Percentiles rank a stretch among this genome's conserved stretches.
These are phyloP conservation scores for Cacoxenus indagator DNA, from an alignment of 2,888 invertebrate genomes.

Conservation along the genomic window DNA sequence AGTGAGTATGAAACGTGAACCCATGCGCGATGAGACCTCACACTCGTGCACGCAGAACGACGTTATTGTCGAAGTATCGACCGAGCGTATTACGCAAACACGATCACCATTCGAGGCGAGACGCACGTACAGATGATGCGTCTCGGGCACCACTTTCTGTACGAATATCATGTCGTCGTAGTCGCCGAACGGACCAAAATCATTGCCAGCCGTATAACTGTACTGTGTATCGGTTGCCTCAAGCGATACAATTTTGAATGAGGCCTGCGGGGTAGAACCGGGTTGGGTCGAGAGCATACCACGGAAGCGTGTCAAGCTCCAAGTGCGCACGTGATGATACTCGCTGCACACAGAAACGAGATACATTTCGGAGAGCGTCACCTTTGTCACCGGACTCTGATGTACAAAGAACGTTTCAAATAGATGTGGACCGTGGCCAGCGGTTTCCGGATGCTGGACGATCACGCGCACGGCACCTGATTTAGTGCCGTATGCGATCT, in stretches of 20 bases:
- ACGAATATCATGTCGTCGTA: slow-evolving; percentile 97
- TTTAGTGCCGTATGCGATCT: slow-evolving; percentile 98
- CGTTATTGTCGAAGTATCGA: slow-evolving; percentile 93
- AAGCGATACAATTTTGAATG: slow-evolving; percentile 81
- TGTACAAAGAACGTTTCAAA: slow-evolving; percentile 99
- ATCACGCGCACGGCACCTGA: slow-evolving; percentile 97
- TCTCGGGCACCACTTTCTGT: slow-evolving; percentile 97
- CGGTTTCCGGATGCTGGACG: slow-evolving; percentile 98
- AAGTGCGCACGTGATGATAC: slow-evolving; percentile 97
- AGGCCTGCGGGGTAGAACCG: slow-evolving; percentile 96
- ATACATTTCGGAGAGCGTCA: slow-evolving; percentile 92
- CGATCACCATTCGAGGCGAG: slow-evolving; percentile 96
- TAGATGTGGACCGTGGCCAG: slow-evolving; percentile 97
- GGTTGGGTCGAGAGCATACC: slow-evolving; percentile 99
- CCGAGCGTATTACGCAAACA: slow-evolving; percentile 94
- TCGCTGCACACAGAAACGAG: slow-evolving; percentile 96
- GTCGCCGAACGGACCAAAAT: slow-evolving; percentile 94
- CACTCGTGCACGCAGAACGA: slow-evolving; percentile 98
- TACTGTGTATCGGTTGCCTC: slow-evolving; percentile 78
- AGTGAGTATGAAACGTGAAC: slow-evolving; percentile 90
- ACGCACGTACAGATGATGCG: slow-evolving; percentile 93
- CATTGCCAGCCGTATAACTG: slow-evolving; percentile 77
- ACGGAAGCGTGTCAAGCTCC: slow-evolving; percentile 96
- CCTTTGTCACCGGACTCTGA: slow-evolving; percentile 95
- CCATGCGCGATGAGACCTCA: slow-evolving; percentile 95